Evolutionary conservation across 2,888 invertebrate genomes (phyloP).

Genomic region (Netelia melanura): DNA sequence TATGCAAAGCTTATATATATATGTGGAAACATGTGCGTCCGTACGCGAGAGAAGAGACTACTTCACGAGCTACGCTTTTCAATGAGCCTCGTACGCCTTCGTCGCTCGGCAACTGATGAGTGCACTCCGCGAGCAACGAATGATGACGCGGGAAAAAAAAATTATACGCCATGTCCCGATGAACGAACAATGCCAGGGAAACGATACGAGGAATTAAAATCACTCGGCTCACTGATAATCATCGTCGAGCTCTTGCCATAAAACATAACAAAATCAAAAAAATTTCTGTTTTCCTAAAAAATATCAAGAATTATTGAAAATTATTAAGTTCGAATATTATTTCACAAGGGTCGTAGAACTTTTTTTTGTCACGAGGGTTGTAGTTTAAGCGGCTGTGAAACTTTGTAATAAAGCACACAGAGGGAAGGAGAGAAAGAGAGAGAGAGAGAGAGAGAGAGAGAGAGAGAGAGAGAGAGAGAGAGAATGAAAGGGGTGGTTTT

Average conservation of each 20-base stretch:
- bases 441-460: slow-evolving; percentile 65
- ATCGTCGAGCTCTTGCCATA: background rate
- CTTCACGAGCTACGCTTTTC: slow-evolving; percentile 72
- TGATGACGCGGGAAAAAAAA: slow-evolving; percentile 38
- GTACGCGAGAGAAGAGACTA: slow-evolving; percentile 34
- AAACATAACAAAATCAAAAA: too few species aligned
- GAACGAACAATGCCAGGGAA: slow-evolving; percentile 49
- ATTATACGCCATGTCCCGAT: slow-evolving; percentile 43
- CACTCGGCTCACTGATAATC: background rate
- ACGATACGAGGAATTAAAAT: background rate
- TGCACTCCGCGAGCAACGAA: slow-evolving; percentile 29
- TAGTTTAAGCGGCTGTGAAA: slow-evolving; percentile 79
- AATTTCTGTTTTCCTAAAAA: too few species aligned
- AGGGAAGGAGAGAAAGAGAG: background rate
- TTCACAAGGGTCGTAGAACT: slow-evolving; percentile 29
- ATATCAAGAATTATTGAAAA: too few species aligned
- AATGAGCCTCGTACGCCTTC: slow-evolving; percentile 73
- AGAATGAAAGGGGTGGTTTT: slow-evolving; percentile 73
- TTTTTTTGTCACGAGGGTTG: slow-evolving; percentile 69
- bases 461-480: slow-evolving; percentile 14
- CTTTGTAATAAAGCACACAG: slow-evolving; percentile 73
- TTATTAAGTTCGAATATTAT: background rate
- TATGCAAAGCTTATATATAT: slow-evolving; percentile 17
- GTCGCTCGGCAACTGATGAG: slow-evolving; percentile 58
- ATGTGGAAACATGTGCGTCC: slow-evolving; percentile 1